Conservation (phyloP, 2,113 vertebrate species). For the Pica pica region DNA sequence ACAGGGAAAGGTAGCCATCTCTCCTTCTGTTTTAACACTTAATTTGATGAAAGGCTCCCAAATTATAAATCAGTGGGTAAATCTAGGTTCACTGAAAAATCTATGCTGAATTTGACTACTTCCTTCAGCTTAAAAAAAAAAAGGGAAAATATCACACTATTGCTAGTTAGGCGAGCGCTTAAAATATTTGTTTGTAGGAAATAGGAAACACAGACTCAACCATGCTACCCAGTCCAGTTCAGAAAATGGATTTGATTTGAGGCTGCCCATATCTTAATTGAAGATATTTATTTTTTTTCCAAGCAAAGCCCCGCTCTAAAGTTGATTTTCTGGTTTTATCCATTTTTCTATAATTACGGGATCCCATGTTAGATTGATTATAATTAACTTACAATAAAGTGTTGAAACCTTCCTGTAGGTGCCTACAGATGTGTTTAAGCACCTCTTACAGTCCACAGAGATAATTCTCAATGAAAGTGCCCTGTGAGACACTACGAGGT, state of each 20-base stretch:
- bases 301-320: not conserved
- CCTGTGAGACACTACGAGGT: not conserved
- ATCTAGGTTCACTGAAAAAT: not conserved
- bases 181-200: not conserved
- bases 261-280: rapidly evolving
- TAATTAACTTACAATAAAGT: not conserved
- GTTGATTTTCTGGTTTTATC: not conserved
- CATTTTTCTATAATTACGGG: not conserved
- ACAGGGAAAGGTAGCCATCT: not conserved
- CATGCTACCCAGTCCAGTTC: not conserved
- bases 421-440: not conserved
- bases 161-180: not conserved
- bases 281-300: not conserved
- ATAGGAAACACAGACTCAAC: not conserved
- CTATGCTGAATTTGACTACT: not conserved
- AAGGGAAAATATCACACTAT: not conserved
- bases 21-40: not conserved
- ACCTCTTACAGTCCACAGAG: not conserved
- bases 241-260: not conserved
- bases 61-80: not conserved
- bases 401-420: not conserved
- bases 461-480: not conserved
- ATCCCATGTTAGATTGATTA: not conserved
- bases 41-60: not conserved
- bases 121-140: not conserved